phyloP scores from a whole-genome alignment of 2,888 invertebrate genomes.

The Kuschelorhynchus macadamiae region DNA sequence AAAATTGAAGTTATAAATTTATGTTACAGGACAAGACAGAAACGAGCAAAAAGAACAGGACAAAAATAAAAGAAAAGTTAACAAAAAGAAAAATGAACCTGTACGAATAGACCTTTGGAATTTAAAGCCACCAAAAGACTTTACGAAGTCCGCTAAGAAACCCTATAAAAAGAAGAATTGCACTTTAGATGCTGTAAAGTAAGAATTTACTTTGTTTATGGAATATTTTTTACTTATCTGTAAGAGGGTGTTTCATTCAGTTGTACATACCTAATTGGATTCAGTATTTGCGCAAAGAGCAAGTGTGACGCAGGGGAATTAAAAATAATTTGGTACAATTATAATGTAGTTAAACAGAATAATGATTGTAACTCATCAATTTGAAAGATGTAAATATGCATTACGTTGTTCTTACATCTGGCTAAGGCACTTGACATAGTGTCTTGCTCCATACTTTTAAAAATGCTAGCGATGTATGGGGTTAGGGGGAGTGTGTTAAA shows the following conservation, averaged over 20 bases:
- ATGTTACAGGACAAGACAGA: constrained; percentile 21
- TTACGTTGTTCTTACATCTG: no score
- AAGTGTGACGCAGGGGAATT: no score
- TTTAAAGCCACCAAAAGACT: constrained; percentile 24
- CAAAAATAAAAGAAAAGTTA: constrained; percentile 8
- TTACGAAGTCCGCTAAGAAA: constrained; percentile 39
- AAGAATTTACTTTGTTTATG: constrained; percentile 22
- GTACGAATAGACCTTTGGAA: background rate
- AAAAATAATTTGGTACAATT: no score
- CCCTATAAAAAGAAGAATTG: constrained; percentile 47
- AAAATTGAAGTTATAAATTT: no score
- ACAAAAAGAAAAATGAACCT: constrained; percentile 14
- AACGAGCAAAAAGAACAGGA: constrained; percentile 16
- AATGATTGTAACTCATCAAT: no score
- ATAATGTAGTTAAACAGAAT: no score
- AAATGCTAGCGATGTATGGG: no score
- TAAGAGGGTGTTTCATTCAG: constrained; percentile 1
- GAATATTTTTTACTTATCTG: constrained; percentile 6
- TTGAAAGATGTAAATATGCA: no score
- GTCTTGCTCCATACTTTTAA: no score
- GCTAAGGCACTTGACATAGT: no score
- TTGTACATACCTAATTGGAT: constrained; percentile 18
- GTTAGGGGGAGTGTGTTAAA: no score
- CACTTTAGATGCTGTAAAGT: constrained; percentile 48
- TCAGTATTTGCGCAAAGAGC: no score